Base-by-base conservation (phyloP, 2,888 invertebrate species). In the Zygaena filipendulae region DNA sequence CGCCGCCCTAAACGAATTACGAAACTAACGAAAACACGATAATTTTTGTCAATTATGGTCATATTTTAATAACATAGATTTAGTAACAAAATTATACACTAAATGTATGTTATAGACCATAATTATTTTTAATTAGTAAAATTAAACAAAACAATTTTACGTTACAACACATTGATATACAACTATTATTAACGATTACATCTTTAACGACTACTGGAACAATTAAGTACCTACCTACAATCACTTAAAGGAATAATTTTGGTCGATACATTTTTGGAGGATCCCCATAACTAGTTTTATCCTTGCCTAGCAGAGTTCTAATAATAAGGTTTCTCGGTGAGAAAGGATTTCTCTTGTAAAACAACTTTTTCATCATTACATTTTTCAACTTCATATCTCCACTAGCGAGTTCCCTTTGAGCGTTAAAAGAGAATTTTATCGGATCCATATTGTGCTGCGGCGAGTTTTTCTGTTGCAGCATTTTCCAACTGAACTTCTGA, bases 331-430 rank as follows among this genome's bases (percentile, higher is more conserved):
- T 75, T 18, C 57, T 49, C 1, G 70, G 61, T 4, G 74, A 71
- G 30, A 77, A 74, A 2, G 75, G 77, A 45, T 75, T 77, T 21
- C 51, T 57, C 42, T 71, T 75, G 25, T 62, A 35, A 38, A 77
- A 70, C 30, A 77, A 28, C 35, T 70, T 75, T 27, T 63, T 67
- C 0, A 77, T 20, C 59, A 75, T 52, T 2, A 52, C 62, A 27
- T 70, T 62, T 24, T 59, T 56, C 38, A 77, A 42, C 23, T 61
- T 74, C 8, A 37, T 42, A 28, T 75, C 68, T n/a, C 63, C 59
- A 21, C 53, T 46, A 2, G 54, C 56, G 2, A 74, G 47, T 20
- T 59, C 44, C 27, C 60, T 59, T 32, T 61, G 63, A 3, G 61
- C 58, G 36, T 59, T 59, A n/a, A 47, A 45, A 3, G 58, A 49